These are phyloP conservation scores for Ia io DNA, from an alignment of 2,113 vertebrate genomes.

Conservation along the genomic window DNA sequence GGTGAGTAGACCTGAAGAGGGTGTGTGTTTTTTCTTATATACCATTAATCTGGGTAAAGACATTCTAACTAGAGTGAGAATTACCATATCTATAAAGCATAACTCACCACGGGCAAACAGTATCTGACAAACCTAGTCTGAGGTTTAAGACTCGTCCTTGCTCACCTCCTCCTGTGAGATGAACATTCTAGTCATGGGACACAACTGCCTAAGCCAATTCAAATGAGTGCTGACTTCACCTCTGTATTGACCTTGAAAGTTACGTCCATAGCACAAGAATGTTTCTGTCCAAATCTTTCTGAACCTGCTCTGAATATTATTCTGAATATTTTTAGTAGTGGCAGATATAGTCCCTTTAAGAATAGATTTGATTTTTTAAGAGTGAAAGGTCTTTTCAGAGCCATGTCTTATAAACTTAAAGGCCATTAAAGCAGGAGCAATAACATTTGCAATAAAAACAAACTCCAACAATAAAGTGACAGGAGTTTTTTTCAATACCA, in stretches of 20 bases:
- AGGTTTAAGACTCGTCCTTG: not conserved
- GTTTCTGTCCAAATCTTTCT: not conserved
- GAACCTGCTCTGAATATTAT: not conserved
- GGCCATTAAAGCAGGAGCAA: not conserved
- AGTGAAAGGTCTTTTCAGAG: not conserved
- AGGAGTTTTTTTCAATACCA: not conserved
- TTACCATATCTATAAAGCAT: not conserved
- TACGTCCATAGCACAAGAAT: not conserved
- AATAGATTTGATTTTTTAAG: not conserved
- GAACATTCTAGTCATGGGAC: not conserved
- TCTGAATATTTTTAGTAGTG: not conserved
- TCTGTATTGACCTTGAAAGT: not conserved
- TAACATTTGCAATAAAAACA: conserved; percentile 32
- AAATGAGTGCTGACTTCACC: not conserved
- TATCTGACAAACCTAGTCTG: not conserved
- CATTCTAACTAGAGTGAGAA: not conserved
- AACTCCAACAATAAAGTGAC: not conserved
- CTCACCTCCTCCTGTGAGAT: not conserved
- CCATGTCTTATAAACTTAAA: not conserved
- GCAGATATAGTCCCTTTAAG: not conserved
- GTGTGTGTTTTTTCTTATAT: not conserved
- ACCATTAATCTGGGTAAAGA: not conserved
- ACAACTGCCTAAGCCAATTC: not conserved
- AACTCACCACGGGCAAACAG: not conserved
- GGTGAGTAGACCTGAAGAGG: not conserved